These are phyloP conservation scores for Plodia interpunctella DNA, from an alignment of 1,140 invertebrate species.

Conservation along the genomic window DNA sequence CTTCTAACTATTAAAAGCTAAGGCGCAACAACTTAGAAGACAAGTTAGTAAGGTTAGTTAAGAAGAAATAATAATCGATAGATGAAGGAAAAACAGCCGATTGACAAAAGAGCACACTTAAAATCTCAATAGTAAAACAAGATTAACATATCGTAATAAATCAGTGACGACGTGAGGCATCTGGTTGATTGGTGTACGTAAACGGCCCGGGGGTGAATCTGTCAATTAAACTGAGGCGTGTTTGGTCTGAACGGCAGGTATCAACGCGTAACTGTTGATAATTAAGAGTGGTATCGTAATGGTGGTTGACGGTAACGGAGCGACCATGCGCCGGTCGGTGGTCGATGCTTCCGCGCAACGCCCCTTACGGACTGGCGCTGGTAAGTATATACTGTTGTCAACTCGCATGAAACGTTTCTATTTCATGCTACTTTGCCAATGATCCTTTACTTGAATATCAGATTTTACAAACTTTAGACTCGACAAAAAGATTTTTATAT, in stretches of 20 bases:
- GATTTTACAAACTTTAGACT: no score
- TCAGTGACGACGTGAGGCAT: not conserved
- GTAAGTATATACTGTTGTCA: conserved; percentile 15
- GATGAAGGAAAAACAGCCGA: no score
- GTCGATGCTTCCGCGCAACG: conserved; percentile 46
- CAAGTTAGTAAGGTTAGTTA: no score
- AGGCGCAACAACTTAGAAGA: no score
- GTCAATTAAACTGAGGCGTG: conserved; percentile 31
- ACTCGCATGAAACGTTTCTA: conserved; percentile 9
- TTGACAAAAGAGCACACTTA: no score
- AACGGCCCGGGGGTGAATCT: conserved; percentile 26
- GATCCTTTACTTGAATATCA: no score
- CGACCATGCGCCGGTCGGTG: conserved; percentile 34
- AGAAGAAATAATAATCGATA: no score
- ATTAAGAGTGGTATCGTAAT: conserved; percentile 69
- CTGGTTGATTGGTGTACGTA: not conserved
- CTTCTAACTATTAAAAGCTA: no score
- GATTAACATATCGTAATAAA: conserved; percentile 6
- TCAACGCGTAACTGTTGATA: conserved; percentile 61
- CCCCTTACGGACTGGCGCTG: conserved; percentile 24
- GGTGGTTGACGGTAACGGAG: conserved; percentile 56
- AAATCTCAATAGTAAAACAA: no score
- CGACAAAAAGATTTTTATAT: not conserved
- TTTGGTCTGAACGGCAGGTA: conserved; percentile 30
- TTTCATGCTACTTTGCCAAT: not conserved